Base-by-base conservation (phyloP, 2,797 vertebrate genomes). In the Typhlichthys eigenmanni region DNA sequence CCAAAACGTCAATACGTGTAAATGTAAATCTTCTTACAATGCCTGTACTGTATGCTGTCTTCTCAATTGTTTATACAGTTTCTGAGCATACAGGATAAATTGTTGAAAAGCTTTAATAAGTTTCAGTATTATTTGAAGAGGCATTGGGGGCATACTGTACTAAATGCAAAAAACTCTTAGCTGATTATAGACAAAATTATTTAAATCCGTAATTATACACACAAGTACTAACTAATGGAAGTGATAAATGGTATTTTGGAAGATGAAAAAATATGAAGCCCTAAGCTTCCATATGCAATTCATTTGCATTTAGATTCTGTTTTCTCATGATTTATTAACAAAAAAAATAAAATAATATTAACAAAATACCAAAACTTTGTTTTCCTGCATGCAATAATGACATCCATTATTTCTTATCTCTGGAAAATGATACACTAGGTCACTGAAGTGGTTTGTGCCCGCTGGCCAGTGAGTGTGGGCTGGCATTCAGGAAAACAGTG, bases 61-160 rank as follows among this genome's bases (percentile, higher is more conserved):
- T 62, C n/a, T 10, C 71, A 69, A 76, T 69, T 13, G 16, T 4
- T 46, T 17, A 46, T 46, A 43, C 29, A 58, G n/a, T 47, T 60
- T 24, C 10, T 49, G 12, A 59, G 63, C 47, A 55, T 67, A 72
- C 47, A 54, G 58, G 64, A 71, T 64, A 75, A 60, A 46, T 61
- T 10, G 47, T 52, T 61, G 64, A 69, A 79, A 82, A 81, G 82
- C 82, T 88, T 87, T 85, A 80, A 87, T 84, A 84, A 85, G 73
- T 60, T 85, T 89, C 62, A 76, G 72, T 85, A 80, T 66, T 71
- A 61, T 57, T 65, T 74, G 57, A 66, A 73, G 80, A 78, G 47
- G 47, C 68, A 74, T 76, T 78, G 74, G 72, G 64, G 51, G 54
- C 71, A 57, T 67, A 55, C 16, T 17, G 16, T 17, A 17, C 66